Base-by-base conservation (phyloP, 2,797 vertebrate species). In the Amniataba percoides region DNA sequence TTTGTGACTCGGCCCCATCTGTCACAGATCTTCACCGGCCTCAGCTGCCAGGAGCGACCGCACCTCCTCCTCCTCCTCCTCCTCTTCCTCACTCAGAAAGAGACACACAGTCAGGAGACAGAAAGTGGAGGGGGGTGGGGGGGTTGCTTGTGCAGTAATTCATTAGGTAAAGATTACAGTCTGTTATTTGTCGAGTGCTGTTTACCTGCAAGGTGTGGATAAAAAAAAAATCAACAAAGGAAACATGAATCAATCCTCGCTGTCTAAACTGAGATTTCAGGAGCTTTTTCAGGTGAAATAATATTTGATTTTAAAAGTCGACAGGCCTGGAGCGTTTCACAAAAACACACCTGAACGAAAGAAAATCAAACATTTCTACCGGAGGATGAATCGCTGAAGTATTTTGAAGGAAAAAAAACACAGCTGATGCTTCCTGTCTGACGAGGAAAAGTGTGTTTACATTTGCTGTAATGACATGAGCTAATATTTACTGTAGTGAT, bases 1-100 rank as follows among this genome's bases (percentile, higher is more conserved):
- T 93, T 97, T 97, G 97, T 96, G 96, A 97, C 96, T 97, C 95
- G 91, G 94, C 94, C 94, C 97, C 97, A 98, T 97, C 97, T 98
- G 97, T 98, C 96, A 96, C 95, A 96, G 96, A 97, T 97, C 97
- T 97, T 96, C 95, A 93, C 72, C 85, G 81, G 95, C 93, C 95
- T 95, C 94, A 92, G 94, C 93, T 96, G 96, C 91, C 93, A 98
- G 96, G 93, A 97, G 94, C 95, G 95, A 96, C 95, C 93, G 88
- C 93, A 90, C 93, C 87, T 70, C 85, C 83, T 77, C 81, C 77
- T 75, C 76, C 79, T 42, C 81, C 62, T 58, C 67, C 57, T 78
- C 77, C 27, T 73, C 62, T 46, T 71, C 65, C 78, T 77, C 73
- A 46, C 74, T 53, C 56, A 52, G 43, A 84, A 27, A 78, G 46